Conservation (phyloP, 1,140 invertebrate species). For the Ceratina australensis region DNA sequence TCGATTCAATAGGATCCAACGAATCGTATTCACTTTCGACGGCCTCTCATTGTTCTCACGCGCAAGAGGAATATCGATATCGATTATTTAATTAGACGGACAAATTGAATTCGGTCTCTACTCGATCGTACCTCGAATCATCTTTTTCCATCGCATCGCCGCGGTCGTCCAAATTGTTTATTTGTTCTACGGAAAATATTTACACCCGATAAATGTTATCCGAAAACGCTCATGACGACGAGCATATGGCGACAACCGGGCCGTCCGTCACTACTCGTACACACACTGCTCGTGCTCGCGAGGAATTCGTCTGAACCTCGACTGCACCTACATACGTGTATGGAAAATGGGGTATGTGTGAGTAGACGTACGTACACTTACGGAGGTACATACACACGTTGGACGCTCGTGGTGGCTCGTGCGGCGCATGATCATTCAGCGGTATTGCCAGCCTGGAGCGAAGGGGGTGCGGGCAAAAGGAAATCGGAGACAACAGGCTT, state of each 20-base stretch:
- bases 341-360: too few relatives aligned
- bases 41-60: too few relatives aligned
- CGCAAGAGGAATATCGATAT: too few relatives aligned
- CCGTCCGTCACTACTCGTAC: constrained; percentile 40
- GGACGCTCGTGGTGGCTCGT: constrained; percentile 33
- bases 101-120: neutral
- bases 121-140: constrained; percentile 34
- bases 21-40: neutral
- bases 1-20: neutral
- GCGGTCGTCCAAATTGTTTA: neutral
- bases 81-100: neutral
- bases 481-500: constrained; percentile 40
- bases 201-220: constrained; percentile 58
- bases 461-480: constrained; percentile 47
- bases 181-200: constrained; percentile 57
- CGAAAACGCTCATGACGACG: constrained; percentile 52
- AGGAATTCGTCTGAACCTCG: constrained; percentile 53
- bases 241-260: constrained; percentile 50
- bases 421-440: constrained; percentile 54
- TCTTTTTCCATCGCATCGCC: constrained; percentile 44
- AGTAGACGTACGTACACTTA: too few relatives aligned
- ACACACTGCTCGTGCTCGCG: constrained; percentile 1
- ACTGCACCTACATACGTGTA: constrained; percentile 54
- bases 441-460: constrained; percentile 33
- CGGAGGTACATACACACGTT: too few relatives aligned